Percentiles rank a stretch among this genome's conserved stretches.
phyloP scores from a whole-genome alignment of 1,140 invertebrate genomes.

The Solenopsis fugax region DNA sequence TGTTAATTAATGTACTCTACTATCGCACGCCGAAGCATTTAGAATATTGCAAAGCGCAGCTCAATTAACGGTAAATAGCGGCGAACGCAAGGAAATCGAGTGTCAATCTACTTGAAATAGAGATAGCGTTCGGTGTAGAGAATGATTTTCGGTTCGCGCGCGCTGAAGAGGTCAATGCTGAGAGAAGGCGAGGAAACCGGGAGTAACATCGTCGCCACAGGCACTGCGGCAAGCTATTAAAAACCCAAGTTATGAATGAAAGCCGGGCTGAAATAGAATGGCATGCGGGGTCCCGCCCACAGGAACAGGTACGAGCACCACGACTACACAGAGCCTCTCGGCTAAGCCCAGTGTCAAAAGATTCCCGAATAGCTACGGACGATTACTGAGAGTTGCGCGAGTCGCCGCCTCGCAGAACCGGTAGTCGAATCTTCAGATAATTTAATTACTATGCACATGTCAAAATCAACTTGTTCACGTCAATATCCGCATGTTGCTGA shows the following conservation, averaged over 20 bases:
- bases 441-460: slow-evolving; percentile 49
- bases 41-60: background rate
- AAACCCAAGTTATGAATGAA: slow-evolving; percentile 86
- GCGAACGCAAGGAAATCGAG: slow-evolving; percentile 17
- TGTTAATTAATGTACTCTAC: slow-evolving; percentile 6
- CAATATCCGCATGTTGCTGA: slow-evolving; percentile 3
- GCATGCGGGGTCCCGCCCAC: slow-evolving; percentile 84
- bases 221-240: slow-evolving; percentile 83
- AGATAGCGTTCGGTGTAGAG: background rate
- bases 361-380: slow-evolving; percentile 68
- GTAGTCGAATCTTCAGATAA: slow-evolving; percentile 50
- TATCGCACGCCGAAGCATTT: background rate
- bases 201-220: slow-evolving; percentile 72
- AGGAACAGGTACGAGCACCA: slow-evolving; percentile 76
- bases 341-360: slow-evolving; percentile 72
- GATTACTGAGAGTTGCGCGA: slow-evolving; percentile 46
- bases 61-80: background rate
- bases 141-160: slow-evolving; percentile 17
- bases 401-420: slow-evolving; percentile 50
- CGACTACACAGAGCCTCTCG: slow-evolving; percentile 68
- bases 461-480: slow-evolving; percentile 55
- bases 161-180: slow-evolving; percentile 58
- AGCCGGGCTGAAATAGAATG: slow-evolving; percentile 86
- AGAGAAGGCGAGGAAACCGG: slow-evolving; percentile 66
- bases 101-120: slow-evolving; percentile 18